Evolutionary conservation across 2,888 invertebrate genomes (phyloP).

Genomic region (Drosophila glabriapex): DNA sequence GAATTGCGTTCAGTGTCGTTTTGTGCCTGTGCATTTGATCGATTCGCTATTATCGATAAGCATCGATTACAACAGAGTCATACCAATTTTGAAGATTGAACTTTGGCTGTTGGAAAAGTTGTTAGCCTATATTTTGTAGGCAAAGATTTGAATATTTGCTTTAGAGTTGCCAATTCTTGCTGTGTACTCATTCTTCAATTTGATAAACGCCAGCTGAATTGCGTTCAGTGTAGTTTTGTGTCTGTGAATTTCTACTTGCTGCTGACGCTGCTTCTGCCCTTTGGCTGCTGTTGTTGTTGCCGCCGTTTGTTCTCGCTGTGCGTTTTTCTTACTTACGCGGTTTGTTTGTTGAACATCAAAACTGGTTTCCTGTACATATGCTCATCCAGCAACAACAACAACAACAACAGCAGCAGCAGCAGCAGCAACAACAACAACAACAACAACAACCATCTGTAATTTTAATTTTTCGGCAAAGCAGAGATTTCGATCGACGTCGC

Average conservation of each 20-base stretch:
- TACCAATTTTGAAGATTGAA: not conserved
- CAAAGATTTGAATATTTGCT: not conserved
- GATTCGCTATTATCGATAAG: not conserved
- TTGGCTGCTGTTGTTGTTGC: constrained; percentile 48
- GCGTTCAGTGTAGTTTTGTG: constrained; percentile 39
- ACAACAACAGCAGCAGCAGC: constrained; percentile 33
- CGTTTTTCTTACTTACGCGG: constrained; percentile 68
- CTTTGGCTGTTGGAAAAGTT: not conserved
- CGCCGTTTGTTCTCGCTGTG: constrained; percentile 66
- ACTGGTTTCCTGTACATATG: constrained; percentile 81
- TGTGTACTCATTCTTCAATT: not conserved
- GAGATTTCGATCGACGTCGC: constrained; percentile 72
- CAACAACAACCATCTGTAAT: constrained; percentile 73
- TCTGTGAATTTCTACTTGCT: constrained; percentile 70
- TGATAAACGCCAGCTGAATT: not conserved
- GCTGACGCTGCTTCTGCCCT: constrained; percentile 53
- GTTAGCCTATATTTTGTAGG: not conserved
- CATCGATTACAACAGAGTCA: not conserved
- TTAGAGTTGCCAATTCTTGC: not conserved
- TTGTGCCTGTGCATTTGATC: constrained; percentile 44
- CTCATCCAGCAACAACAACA: constrained; percentile 69
- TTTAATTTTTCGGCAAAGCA: constrained; percentile 80
- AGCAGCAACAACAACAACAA: constrained; percentile 31
- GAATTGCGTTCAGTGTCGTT: constrained; percentile 30
- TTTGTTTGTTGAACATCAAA: constrained; percentile 78